A percentile compares a stretch with the other conserved stretches of the same genome.
phyloP scores from a whole-genome alignment of 2,888 invertebrate species.

The Hemaris fuciformis region DNA sequence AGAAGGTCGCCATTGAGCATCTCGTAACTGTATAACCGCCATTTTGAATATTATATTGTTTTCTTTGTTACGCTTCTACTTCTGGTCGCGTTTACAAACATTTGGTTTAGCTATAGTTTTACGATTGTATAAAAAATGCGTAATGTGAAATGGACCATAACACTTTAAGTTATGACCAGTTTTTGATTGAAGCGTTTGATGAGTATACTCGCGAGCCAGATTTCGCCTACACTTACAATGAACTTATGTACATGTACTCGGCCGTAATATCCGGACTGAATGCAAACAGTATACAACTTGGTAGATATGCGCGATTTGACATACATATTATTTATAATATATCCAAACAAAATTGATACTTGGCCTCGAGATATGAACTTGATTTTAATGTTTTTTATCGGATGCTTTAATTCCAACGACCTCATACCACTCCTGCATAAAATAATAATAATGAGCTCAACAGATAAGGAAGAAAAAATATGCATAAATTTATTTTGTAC shows the following conservation, averaged over 20 bases:
- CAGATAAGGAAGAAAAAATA: too few relatives aligned
- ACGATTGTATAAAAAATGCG: not conserved
- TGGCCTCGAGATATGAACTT: not conserved
- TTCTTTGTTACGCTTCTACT: not conserved
- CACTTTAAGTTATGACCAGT: not conserved
- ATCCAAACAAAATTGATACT: not conserved
- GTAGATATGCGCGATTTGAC: not conserved
- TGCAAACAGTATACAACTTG: not conserved
- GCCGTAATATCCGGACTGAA: conserved; percentile 2
- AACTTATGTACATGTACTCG: not conserved
- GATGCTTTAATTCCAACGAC: not conserved
- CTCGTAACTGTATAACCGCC: not conserved
- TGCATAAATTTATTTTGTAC: too few relatives aligned
- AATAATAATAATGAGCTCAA: too few relatives aligned
- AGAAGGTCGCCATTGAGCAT: conserved; percentile 1
- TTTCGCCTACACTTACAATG: conserved; percentile 2
- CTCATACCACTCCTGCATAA: not conserved
- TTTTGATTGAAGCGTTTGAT: not conserved
- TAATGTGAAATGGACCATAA: not conserved
- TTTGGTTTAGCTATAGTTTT: not conserved
- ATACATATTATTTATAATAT: not conserved
- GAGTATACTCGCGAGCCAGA: not conserved
- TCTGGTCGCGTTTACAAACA: not conserved
- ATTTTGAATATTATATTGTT: conserved; percentile 7
- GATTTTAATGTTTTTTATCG: not conserved